Percentiles rank a stretch among this genome's conserved stretches.
phyloP scores from a whole-genome alignment of 2,888 invertebrate genomes.

The Stramonita haemastoma region DNA sequence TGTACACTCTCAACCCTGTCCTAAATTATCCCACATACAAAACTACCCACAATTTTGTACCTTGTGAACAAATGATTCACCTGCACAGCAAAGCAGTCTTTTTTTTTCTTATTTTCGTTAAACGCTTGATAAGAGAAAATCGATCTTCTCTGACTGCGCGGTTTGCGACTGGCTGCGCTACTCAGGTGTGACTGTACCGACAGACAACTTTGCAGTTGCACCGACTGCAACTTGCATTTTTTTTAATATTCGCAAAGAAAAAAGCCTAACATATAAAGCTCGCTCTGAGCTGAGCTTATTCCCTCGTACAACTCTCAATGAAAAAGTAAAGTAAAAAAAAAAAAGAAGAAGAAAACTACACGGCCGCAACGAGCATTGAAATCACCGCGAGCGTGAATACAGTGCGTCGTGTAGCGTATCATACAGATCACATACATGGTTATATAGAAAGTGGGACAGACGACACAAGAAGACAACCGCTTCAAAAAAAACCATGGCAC shows the following conservation, averaged over 20 bases:
- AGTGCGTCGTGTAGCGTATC: not conserved
- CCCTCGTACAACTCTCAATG: not conserved
- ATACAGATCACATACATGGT: too few species aligned
- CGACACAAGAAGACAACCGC: not conserved
- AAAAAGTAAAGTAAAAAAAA: too few species aligned
- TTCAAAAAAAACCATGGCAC: not conserved
- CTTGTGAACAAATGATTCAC: not conserved
- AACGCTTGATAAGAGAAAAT: not conserved
- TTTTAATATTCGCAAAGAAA: too few species aligned
- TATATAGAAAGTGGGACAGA: not conserved
- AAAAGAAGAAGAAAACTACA: not conserved
- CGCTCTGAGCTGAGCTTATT: constrained; percentile 80
- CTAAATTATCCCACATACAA: too few species aligned
- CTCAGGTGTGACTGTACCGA: not conserved
- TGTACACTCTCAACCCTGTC: not conserved
- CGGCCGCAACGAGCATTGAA: not conserved
- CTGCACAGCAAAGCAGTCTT: not conserved
- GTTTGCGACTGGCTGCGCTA: not conserved
- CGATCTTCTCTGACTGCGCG: not conserved
- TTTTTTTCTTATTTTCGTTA: too few species aligned
- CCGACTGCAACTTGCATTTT: not conserved
- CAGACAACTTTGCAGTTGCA: not conserved
- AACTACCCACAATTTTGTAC: too few species aligned
- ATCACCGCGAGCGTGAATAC: not conserved
- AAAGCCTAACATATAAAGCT: too few species aligned